Conservation (phyloP, 2,113 vertebrate genomes). For the Epinephelus moara region DNA sequence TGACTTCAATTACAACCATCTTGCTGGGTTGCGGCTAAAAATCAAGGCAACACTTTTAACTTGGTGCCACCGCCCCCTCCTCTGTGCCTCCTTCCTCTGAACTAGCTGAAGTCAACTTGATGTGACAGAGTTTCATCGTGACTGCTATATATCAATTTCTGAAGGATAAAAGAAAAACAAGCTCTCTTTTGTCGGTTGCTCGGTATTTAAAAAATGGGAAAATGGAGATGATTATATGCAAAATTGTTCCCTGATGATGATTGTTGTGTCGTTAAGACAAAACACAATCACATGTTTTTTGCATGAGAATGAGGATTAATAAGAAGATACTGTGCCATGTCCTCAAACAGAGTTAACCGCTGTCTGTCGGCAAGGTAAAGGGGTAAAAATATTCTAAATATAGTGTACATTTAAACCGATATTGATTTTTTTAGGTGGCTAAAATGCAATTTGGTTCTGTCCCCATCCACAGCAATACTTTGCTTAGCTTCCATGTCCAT, state of each 20-base stretch:
- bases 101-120: not conserved
- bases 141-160: not conserved
- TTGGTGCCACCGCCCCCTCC: not conserved
- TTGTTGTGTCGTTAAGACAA: not conserved
- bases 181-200: not conserved
- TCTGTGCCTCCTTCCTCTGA: not conserved
- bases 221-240: not conserved
- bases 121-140: not conserved
- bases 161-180: not conserved
- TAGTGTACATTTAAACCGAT: too few relatives aligned
- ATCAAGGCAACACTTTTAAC: not conserved
- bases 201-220: not conserved
- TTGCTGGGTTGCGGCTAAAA: not conserved
- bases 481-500: too few relatives aligned
- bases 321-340: not conserved
- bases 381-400: too few relatives aligned
- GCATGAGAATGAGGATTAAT: not conserved
- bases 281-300: not conserved
- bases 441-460: too few relatives aligned
- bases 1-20: not conserved
- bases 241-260: conserved; percentile 5
- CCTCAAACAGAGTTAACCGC: not conserved
- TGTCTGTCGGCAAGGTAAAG: too few relatives aligned
- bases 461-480: too few relatives aligned
- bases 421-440: too few relatives aligned